A percentile compares a stretch with the other conserved stretches of the same genome.
Evolutionary conservation across 2,888 invertebrate genomes (phyloP).

Genomic region (Eupithecia vulgata): DNA sequence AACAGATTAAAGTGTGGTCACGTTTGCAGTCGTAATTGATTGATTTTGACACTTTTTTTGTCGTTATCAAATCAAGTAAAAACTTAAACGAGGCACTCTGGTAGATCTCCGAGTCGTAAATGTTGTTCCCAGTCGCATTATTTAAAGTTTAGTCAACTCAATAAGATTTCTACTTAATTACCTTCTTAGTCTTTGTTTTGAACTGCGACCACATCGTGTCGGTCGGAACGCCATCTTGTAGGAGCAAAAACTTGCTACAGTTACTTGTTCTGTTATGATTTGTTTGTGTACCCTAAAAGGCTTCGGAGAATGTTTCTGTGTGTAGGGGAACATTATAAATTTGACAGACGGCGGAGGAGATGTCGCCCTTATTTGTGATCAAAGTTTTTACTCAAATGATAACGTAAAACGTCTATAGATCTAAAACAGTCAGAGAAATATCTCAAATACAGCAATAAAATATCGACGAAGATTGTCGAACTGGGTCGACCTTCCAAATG

Average conservation of each 20-base stretch:
- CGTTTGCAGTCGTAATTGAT: no score
- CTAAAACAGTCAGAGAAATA: background rate
- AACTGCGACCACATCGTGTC: background rate
- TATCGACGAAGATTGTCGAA: no score
- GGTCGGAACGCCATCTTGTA: background rate
- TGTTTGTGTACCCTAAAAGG: background rate
- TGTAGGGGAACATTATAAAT: background rate
- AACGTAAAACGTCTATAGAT: background rate
- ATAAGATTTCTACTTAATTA: background rate
- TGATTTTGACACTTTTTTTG: no score
- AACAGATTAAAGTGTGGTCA: no score
- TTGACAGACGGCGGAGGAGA: background rate
- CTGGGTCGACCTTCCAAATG: background rate
- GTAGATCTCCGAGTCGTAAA: no score
- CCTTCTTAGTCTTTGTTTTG: background rate
- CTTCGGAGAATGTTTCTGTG: background rate
- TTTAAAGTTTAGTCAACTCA: background rate
- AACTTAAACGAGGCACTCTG: no score
- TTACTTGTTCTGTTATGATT: constrained; percentile 1
- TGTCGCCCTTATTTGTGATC: background rate
- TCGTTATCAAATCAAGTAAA: no score
- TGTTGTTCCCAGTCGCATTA: no score
- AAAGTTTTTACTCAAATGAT: background rate
- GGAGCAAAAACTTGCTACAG: constrained; percentile 1
- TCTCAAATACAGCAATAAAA: no score